These are phyloP conservation scores for Pammene aurita DNA, from an alignment of 2,888 invertebrate species.

Conservation along the genomic window DNA sequence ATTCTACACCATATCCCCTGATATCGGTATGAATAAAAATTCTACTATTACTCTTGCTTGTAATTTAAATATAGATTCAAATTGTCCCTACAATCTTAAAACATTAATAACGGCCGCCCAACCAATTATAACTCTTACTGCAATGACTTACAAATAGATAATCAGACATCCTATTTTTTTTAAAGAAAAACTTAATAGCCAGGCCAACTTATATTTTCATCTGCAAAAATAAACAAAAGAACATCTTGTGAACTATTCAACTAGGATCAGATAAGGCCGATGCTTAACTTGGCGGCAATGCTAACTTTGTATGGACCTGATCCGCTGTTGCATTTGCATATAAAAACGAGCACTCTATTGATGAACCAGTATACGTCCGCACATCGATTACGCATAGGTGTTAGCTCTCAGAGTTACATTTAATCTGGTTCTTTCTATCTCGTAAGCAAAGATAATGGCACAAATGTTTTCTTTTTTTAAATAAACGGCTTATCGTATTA, in stretches of 20 bases:
- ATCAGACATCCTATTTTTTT: conserved; percentile 5
- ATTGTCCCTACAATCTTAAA: too few species aligned
- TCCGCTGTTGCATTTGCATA: conserved; percentile 11
- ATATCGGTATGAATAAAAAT: too few species aligned
- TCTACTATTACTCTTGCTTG: too few species aligned
- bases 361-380: neutral
- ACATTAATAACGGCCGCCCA: too few species aligned
- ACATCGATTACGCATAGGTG: neutral
- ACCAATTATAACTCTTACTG: too few species aligned
- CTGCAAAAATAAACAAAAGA: conserved; percentile 27
- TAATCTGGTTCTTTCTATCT: neutral
- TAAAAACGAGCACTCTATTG: neutral
- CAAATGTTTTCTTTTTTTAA: conserved; percentile 25
- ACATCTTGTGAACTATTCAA: conserved; percentile 5
- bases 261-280: conserved; percentile 4
- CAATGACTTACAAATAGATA: too few species aligned
- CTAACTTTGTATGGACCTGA: conserved; percentile 26
- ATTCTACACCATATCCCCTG: too few species aligned
- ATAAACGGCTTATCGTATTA: conserved; percentile 39
- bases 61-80: too few species aligned
- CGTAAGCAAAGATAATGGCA: neutral
- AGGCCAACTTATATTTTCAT: conserved; percentile 19
- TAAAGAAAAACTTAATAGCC: conserved; percentile 14
- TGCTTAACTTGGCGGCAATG: conserved; percentile 15
- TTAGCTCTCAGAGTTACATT: neutral